Conservation (phyloP, 2,113 vertebrate genomes). For the Apteryx mantelli region DNA sequence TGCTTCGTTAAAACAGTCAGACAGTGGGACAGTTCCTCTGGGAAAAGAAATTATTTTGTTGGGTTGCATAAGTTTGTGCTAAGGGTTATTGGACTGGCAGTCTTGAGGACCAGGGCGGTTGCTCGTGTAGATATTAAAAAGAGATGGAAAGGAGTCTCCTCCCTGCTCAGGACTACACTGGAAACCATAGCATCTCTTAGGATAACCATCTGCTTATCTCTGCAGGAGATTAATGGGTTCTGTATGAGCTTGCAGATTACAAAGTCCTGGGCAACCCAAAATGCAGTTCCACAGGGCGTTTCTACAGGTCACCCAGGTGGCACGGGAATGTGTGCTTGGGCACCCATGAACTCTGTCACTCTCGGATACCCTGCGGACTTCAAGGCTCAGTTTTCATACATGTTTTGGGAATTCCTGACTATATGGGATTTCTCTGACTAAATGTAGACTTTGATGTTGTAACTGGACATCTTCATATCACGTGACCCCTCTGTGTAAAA, state of each 20-base stretch:
- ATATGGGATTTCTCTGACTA: background rate
- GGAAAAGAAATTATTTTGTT: background rate
- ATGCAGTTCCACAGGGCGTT: fast-evolving
- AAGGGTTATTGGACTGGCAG: background rate
- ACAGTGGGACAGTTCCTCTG: background rate
- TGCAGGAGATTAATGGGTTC: background rate
- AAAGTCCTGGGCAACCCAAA: background rate
- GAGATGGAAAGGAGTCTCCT: background rate
- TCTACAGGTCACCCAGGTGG: background rate
- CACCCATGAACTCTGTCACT: background rate
- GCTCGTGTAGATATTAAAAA: background rate
- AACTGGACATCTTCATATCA: background rate
- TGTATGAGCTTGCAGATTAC: background rate
- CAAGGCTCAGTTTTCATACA: background rate
- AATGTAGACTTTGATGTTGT: background rate
- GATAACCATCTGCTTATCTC: background rate
- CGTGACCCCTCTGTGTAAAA: fast-evolving
- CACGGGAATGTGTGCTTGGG: background rate
- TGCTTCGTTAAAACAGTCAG: background rate
- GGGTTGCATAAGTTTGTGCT: background rate
- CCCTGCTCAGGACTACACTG: background rate
- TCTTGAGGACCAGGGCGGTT: background rate
- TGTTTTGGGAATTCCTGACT: background rate
- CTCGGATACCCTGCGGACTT: background rate
- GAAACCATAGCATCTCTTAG: background rate